A percentile compares a stretch with the other conserved stretches of the same genome.
These are phyloP conservation scores for Planiliza haematocheilus DNA, from an alignment of 2,113 vertebrate species.

Conservation along the genomic window DNA sequence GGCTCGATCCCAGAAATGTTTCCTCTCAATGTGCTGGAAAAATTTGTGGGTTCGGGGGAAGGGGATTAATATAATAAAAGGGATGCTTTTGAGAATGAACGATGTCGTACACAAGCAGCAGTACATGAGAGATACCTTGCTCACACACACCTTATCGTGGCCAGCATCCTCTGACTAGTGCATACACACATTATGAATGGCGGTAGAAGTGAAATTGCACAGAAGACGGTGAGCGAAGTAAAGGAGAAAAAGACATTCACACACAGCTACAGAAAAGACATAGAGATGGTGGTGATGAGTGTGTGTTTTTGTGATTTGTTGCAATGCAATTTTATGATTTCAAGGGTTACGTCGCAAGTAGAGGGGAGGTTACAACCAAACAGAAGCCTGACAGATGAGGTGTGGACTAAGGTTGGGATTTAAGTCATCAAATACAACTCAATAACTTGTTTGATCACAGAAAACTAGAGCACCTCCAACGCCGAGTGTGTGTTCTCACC, in stretches of 20 bases:
- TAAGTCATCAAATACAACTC: background rate
- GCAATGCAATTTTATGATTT: slow-evolving; percentile 28
- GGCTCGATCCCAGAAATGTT: slow-evolving; percentile 25
- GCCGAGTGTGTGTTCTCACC: slow-evolving; percentile 77
- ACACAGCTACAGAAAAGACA: slow-evolving; percentile 19
- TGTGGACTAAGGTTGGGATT: slow-evolving; percentile 16
- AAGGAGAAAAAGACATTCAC: slow-evolving; percentile 11
- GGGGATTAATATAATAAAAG: background rate
- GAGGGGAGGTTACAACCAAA: slow-evolving; percentile 28
- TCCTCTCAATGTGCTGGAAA: slow-evolving; percentile 26
- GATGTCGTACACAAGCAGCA: slow-evolving; percentile 44
- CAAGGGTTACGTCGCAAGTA: slow-evolving; percentile 49
- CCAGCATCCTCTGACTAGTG: slow-evolving; percentile 86
- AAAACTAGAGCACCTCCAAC: background rate
- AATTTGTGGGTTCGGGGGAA: background rate
- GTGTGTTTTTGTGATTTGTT: slow-evolving; percentile 15
- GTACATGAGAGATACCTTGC: slow-evolving; percentile 53
- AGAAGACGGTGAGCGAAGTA: slow-evolving; percentile 41
- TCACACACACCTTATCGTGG: slow-evolving; percentile 87
- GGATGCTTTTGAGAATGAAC: slow-evolving; percentile 25
- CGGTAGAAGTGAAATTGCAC: slow-evolving; percentile 52
- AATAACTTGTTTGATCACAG: background rate
- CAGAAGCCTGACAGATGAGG: slow-evolving; percentile 1
- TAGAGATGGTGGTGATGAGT: background rate
- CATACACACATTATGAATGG: slow-evolving; percentile 71